Evolutionary conservation across 2,113 vertebrate species (phyloP).

Genomic region (Atractosteus spatula): DNA sequence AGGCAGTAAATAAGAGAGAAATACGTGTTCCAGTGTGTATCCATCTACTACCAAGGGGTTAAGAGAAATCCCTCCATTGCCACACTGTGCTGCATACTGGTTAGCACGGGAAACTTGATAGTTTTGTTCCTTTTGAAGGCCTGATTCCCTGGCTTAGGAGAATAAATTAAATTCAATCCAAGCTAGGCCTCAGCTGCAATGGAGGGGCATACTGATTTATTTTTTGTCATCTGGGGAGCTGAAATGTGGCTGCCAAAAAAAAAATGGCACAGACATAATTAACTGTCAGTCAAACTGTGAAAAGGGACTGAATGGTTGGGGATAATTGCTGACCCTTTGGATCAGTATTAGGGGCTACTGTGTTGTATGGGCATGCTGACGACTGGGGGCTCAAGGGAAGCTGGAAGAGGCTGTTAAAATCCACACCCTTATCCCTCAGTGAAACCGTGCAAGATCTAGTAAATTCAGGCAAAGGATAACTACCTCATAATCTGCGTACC

Average conservation of each 20-base stretch:
- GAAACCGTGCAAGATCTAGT: conserved; percentile 28
- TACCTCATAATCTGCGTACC: conserved; percentile 24
- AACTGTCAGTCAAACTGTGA: conserved; percentile 73
- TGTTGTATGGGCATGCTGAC: neutral
- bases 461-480: conserved; percentile 29
- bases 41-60: conserved; percentile 49
- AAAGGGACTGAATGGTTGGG: conserved; percentile 37
- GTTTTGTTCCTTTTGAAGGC: conserved; percentile 75
- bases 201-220: conserved; percentile 84
- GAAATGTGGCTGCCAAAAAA: conserved; percentile 70
- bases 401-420: conserved; percentile 25
- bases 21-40: conserved; percentile 7
- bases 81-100: conserved; percentile 47
- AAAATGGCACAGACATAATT: conserved; percentile 71
- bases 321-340: conserved; percentile 70
- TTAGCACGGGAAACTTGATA: conserved; percentile 70
- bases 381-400: conserved; percentile 9
- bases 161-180: conserved; percentile 87
- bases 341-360: conserved; percentile 13
- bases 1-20: no score
- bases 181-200: conserved; percentile 77
- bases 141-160: conserved; percentile 78
- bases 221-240: conserved; percentile 88
- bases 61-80: conserved; percentile 34
- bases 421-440: conserved; percentile 37